Percentiles rank a stretch among this genome's conserved stretches.
These are phyloP conservation scores for Tachysurus vachellii DNA, from an alignment of 2,113 vertebrate species.

Conservation along the genomic window DNA sequence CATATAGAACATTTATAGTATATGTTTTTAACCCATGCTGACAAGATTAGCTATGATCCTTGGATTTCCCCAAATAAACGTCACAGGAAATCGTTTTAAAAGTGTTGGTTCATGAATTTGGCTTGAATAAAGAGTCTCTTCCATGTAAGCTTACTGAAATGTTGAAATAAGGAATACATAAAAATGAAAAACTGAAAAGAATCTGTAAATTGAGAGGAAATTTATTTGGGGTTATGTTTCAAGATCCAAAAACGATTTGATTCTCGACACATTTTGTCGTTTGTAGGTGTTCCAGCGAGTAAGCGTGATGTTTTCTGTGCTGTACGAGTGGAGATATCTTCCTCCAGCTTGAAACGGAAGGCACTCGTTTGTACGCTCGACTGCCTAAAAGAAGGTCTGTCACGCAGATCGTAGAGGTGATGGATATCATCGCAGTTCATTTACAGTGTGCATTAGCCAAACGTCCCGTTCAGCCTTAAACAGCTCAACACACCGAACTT, in stretches of 20 bases:
- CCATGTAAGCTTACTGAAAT: not conserved
- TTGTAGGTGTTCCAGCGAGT: not conserved
- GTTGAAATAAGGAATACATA: not conserved
- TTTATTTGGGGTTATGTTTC: not conserved
- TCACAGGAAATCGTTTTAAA: not conserved
- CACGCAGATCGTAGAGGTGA: not conserved
- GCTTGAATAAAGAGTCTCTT: not conserved
- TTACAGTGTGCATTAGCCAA: conserved; percentile 21
- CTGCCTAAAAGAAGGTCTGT: conserved; percentile 23
- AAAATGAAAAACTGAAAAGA: too few species aligned
- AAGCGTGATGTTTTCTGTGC: not conserved
- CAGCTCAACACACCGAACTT: conserved; percentile 47
- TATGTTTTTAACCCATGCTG: not conserved
- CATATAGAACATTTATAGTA: too few species aligned
- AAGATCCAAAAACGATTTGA: not conserved
- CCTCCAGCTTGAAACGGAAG: not conserved
- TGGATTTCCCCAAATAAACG: not conserved
- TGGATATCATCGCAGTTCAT: conserved; percentile 18
- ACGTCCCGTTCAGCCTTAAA: conserved; percentile 13
- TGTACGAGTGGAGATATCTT: not conserved
- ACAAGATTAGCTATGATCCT: not conserved
- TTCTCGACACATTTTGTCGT: not conserved
- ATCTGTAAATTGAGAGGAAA: too few species aligned
- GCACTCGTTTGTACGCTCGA: not conserved
- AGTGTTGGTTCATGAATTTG: not conserved